phyloP scores from a whole-genome alignment of 92 coral and sea anemone species.

The Pocillopora meandrina region DNA sequence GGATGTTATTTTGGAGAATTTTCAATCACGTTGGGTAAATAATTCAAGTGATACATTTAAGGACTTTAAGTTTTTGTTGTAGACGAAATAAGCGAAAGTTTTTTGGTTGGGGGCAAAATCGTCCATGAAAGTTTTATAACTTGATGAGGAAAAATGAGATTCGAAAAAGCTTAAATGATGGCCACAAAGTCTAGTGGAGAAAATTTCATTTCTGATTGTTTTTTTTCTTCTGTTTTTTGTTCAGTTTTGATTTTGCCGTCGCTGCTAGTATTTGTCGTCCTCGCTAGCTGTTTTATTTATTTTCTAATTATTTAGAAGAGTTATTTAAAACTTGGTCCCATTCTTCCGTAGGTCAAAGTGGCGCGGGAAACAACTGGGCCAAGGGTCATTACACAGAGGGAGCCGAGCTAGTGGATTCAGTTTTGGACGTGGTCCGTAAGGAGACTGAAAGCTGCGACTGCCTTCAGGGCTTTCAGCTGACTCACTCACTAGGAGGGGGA shows the following conservation, averaged over 20 bases:
- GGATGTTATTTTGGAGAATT: too few species aligned
- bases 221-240: too few species aligned
- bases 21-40: too few species aligned
- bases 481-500: slow-evolving; percentile 92
- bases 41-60: too few species aligned
- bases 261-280: background rate
- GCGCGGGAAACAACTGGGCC: slow-evolving; percentile 96
- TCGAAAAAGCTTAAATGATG: too few species aligned
- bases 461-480: slow-evolving; percentile 88
- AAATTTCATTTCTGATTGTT: too few species aligned
- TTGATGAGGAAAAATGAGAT: too few species aligned
- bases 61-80: too few species aligned
- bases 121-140: too few species aligned
- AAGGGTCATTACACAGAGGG: slow-evolving; percentile 95
- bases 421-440: slow-evolving; percentile 85
- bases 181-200: too few species aligned
- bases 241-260: background rate
- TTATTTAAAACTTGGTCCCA: background rate
- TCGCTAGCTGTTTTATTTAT: background rate
- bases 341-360: slow-evolving; percentile 75
- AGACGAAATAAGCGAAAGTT: too few species aligned
- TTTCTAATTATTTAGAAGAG: background rate
- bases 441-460: slow-evolving; percentile 93
- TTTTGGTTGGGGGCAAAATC: too few species aligned
- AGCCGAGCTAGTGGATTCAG: slow-evolving; percentile 83